Evolutionary conservation across 2,888 invertebrate species (phyloP).

Genomic region (Catonia carolina): DNA sequence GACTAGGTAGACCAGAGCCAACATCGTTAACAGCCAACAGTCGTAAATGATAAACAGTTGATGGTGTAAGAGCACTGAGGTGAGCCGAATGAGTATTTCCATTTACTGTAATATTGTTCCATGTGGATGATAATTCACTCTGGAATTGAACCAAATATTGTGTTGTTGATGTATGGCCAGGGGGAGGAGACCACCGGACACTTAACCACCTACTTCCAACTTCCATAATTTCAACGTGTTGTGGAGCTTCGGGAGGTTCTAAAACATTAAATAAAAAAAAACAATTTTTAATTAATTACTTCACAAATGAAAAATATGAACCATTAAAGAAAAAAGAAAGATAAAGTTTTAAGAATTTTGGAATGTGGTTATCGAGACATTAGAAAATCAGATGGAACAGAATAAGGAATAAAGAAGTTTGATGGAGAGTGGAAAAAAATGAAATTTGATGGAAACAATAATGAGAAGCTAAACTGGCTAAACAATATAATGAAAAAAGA

Average conservation of each 20-base stretch:
- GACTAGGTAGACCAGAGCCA: conserved; percentile 69
- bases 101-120: conserved; percentile 41
- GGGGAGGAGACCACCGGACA: conserved; percentile 44
- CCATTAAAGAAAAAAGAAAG: too few species aligned
- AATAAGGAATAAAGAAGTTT: too few species aligned
- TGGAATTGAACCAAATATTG: conserved; percentile 44
- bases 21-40: conserved; percentile 79
- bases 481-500: too few species aligned
- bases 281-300: neutral
- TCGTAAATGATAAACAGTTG: conserved; percentile 73
- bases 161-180: conserved; percentile 40
- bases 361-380: neutral
- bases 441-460: too few species aligned
- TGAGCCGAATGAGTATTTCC: conserved; percentile 33
- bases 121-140: conserved; percentile 35
- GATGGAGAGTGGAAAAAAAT: too few species aligned
- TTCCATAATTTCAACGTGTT: conserved; percentile 41
- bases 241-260: conserved; percentile 46
- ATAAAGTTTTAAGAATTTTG: neutral
- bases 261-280: too few species aligned
- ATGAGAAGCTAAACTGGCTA: too few species aligned
- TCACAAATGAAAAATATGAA: too few species aligned
- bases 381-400: too few species aligned
- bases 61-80: conserved; percentile 54
- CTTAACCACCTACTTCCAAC: conserved; percentile 42